Evolutionary conservation across 2,113 vertebrate genomes (phyloP), one percentile per base, ranked within the genome.

Genomic region (Junco hyemalis): DNA sequence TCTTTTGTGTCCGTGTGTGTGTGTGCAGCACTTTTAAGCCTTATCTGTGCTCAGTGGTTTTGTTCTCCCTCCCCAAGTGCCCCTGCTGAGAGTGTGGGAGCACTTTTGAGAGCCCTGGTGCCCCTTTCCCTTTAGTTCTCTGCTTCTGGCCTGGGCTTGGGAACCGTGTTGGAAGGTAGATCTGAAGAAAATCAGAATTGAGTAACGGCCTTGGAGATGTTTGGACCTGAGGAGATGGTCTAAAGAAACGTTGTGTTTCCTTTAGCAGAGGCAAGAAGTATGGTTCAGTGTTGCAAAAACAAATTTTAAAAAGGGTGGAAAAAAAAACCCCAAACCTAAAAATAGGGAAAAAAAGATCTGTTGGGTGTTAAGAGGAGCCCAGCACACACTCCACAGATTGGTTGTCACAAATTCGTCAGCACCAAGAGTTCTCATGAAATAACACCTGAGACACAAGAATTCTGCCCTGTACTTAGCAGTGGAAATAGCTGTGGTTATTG

Each of bases 151-250:
- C 92, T 95, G 96, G 88, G 93, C 38, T 81, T 96, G 77, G 89
- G 96, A 97, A 96, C 92, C 92, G 92, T 96, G 96, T 97, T 97
- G 96, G 96, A 95, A 94, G 96, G 92, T 77, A 95, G 92, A 92
- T 84, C 63, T 84, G 86, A 45, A 88, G 89, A 50, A n/a, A 81
- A 95, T 86, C 73, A 40, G 79, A 79, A 90, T 4, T 4, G 7
- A 81, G 66, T 42, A 60, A 94, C 0, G 22, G 72, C 91, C 88
- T 88, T 35, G 57, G 72, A 84, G 77, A 48, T 78, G 68, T 94
- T 96, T 97, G 82, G 72, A 88, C 80, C 86, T 83, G 68, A 83
- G 86, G 57, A 92, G 66, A 74, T 60, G 84, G 57, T 65, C 8
- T 77, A 92, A 94, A 85, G 57, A 83, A 92, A 92, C 5, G 0